Evolutionary conservation across 2,797 vertebrate species (phyloP), one percentile per base, ranked within the genome.

Genomic region (Lepidocolaptes lacrymiger): DNA sequence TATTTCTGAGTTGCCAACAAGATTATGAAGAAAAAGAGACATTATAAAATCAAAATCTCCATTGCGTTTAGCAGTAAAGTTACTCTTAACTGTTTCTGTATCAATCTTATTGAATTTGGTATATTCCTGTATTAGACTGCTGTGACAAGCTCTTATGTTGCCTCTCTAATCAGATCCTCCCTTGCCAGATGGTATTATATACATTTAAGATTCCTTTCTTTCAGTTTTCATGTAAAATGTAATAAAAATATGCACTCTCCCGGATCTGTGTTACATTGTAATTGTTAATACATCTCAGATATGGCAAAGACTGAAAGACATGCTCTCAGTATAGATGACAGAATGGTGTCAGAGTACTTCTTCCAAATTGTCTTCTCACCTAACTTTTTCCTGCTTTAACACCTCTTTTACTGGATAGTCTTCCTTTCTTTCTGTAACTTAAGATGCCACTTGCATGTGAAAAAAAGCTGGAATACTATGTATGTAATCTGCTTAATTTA

Each of bases 1-100:
- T 91, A 94, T 95, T 96, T 88, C 48, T 37, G 85, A 86, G 62
- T 75, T 86, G 55, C 37, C 75, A 92, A 90, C 58, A 55, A 91
- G 62, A 39, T 96, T 95, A 73, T 24, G 78, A 90, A 82, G 27
- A 4, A 75, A 55, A 89, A 91, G 92, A 59, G 5, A 12, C 4
- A 30, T 71, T 71, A 39, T 16, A 44, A 61, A 92, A 94, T 88
- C 3, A 58, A 89, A 81, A 88, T 88, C 22, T 64, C 43, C 23
- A 44, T 83, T 68, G 27, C 18, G 18, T 89, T 91, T 80, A 79
- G 58, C 61, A 58, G 15, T 73, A 71, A 10, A 27, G 8, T 75
- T 72, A 36, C 79, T 88, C 49, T 61, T 63, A 78, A 80, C 34
- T 68, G 54, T 66, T 51, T 91, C 49, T 48, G 2, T 89, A 54